Base-by-base conservation (phyloP, 2,797 vertebrate species). In the Sebastes hubbsi region DNA sequence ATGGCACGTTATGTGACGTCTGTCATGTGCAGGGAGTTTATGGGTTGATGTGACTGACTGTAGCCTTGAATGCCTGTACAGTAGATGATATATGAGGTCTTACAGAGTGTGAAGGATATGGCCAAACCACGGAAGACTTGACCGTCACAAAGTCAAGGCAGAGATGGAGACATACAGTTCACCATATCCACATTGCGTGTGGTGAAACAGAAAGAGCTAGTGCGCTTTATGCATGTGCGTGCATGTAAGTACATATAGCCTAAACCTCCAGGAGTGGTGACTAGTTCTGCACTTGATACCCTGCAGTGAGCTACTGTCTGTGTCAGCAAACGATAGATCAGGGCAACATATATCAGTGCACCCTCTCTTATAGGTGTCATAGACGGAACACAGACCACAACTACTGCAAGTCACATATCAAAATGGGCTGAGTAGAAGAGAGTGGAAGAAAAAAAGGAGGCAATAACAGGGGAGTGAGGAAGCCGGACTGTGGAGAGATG, bases 31-130 rank as follows among this genome's bases (percentile, higher is more conserved):
- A 29, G 20, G 18, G 59, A 64, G 65, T 76, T 84, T 71, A 85
- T 74, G 73, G 65, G 63, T 62, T 80, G 72, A 72, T 70, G 75
- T 32, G 54, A 71, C 79, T 25, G 25, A 71, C 78, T 25, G 25
- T 52, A 82, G 34, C 88, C 85, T 87, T 87, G 85, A 84, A 69
- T 63, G 62, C 46, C 58, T 77, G 68, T 66, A 63, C 77, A 77
- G 63, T 60, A 59, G 61, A 75, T 72, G 73, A 69, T 80, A 25
- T 59, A 84, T 68, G 74, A 56, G 59, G 58, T 58, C 74, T 74
- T 74, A 83, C 73, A 46, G 25, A 74, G 65, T 71, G 70, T 63
- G 56, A 77, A 81, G 72, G 74, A 54, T 83, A 55, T 58, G 46
- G 16, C 36, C 30, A 61, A 71, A 77, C 38, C 27, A 72, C 64